phyloP scores from a whole-genome alignment of 2,888 invertebrate species.

The Ectropis crepuscularia region DNA sequence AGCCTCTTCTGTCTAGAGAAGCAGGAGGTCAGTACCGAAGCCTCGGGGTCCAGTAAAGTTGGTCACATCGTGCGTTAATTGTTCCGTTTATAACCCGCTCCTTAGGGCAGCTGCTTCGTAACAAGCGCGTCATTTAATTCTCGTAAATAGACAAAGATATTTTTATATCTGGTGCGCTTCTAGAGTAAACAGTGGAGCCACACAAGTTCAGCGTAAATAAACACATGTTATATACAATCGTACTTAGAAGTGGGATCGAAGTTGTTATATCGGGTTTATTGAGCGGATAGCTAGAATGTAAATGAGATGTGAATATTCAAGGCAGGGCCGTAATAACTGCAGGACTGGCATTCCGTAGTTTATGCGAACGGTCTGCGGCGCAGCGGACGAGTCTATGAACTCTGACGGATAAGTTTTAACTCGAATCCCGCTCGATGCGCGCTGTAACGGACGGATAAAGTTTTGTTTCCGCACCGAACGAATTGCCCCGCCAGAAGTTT shows the following conservation, averaged over 20 bases:
- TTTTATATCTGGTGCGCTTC: conserved; percentile 79
- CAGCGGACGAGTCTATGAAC: conserved; percentile 15
- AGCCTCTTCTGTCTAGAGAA: conserved; percentile 36
- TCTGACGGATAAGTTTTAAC: conserved; percentile 25
- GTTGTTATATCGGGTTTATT: conserved; percentile 24
- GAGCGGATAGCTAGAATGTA: conserved; percentile 33
- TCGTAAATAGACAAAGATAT: conserved; percentile 83
- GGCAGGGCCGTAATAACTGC: conserved; percentile 31
- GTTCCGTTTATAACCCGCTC: conserved; percentile 80
- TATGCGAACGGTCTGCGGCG: conserved; percentile 21
- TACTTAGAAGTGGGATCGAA: conserved; percentile 24
- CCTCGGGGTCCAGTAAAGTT: conserved; percentile 51
- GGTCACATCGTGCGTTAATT: conserved; percentile 71
- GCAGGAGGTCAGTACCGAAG: conserved; percentile 35
- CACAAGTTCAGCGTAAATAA: conserved; percentile 78
- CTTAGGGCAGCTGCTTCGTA: conserved; percentile 80
- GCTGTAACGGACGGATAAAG: conserved; percentile 21
- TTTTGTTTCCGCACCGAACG: conserved; percentile 27
- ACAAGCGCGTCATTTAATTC: conserved; percentile 79
- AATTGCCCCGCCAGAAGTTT: conserved; percentile 27
- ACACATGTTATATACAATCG: conserved; percentile 53
- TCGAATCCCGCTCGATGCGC: conserved; percentile 21
- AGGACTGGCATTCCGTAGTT: conserved; percentile 27
- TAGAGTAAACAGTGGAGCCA: conserved; percentile 71
- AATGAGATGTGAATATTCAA: conserved; percentile 33